phyloP scores from a whole-genome alignment of 2,888 invertebrate genomes.

The Drosophila silvestris region DNA sequence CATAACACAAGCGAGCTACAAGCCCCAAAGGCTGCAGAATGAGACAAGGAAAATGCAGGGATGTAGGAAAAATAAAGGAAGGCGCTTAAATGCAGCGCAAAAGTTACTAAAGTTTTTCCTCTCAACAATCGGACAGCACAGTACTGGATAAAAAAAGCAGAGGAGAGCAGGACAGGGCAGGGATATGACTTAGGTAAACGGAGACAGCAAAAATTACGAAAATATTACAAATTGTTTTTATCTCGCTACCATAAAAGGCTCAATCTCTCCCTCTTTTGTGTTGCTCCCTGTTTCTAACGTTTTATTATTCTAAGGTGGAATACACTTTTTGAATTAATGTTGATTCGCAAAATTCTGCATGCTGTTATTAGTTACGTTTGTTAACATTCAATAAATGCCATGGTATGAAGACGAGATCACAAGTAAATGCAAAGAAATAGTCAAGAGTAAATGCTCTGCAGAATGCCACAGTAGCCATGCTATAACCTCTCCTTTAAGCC shows the following conservation, averaged over 20 bases:
- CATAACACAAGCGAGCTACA: constrained; percentile 66
- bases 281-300: not conserved
- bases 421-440: constrained; percentile 1
- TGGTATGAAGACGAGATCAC: not conserved
- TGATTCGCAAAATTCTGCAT: constrained; percentile 41
- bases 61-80: constrained; percentile 45
- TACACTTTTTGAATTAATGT: constrained; percentile 53
- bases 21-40: constrained; percentile 38
- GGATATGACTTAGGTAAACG: constrained; percentile 15
- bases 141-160: constrained; percentile 23
- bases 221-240: constrained; percentile 62
- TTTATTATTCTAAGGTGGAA: constrained; percentile 28
- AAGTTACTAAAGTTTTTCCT: constrained; percentile 66
- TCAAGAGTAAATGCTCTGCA: not conserved
- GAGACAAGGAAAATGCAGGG: not conserved
- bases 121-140: constrained; percentile 51
- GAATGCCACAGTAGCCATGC: not conserved
- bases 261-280: not conserved
- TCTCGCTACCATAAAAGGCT: constrained; percentile 12
- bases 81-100: constrained; percentile 66
- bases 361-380: not conserved
- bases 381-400: constrained; percentile 4
- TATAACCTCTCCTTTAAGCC: not conserved
- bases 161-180: not conserved
- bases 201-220: constrained; percentile 64